Evolutionary conservation across 1,140 invertebrate genomes (phyloP).

Genomic region (Acromyrmex echinatior): DNA sequence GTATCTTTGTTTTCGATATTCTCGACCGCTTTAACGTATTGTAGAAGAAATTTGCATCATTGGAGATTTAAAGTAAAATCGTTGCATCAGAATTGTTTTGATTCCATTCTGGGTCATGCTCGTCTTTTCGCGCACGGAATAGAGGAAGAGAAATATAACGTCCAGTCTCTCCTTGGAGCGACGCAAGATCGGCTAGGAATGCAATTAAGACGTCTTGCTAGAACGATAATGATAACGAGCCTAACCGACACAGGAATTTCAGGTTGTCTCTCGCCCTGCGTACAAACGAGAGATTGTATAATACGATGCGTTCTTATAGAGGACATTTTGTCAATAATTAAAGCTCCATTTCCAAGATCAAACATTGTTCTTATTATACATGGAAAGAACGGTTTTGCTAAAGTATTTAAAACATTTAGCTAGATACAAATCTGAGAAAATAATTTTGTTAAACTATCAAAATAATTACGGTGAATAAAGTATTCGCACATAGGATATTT

Average conservation of each 20-base stretch:
- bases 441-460: too few relatives aligned
- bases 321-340: constrained; percentile 7
- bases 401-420: too few relatives aligned
- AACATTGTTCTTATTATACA: not conserved
- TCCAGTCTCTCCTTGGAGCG: constrained; percentile 26
- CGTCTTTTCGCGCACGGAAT: constrained; percentile 10
- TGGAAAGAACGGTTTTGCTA: too few relatives aligned
- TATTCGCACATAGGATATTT: too few relatives aligned
- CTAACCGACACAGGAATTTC: constrained; percentile 62
- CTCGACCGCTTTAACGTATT: not conserved
- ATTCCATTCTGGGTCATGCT: not conserved
- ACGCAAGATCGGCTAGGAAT: constrained; percentile 73
- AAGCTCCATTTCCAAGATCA: not conserved
- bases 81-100: constrained; percentile 1
- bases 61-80: constrained; percentile 1
- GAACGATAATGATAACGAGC: constrained; percentile 77
- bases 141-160: constrained; percentile 44
- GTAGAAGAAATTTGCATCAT: not conserved
- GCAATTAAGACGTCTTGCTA: constrained; percentile 78
- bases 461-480: too few relatives aligned
- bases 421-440: too few relatives aligned
- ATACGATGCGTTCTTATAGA: constrained; percentile 13
- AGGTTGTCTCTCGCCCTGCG: constrained; percentile 32
- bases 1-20: not conserved
- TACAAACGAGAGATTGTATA: constrained; percentile 28